Base-by-base conservation (phyloP, 2,797 vertebrate species). In the Bradypus variegatus region DNA sequence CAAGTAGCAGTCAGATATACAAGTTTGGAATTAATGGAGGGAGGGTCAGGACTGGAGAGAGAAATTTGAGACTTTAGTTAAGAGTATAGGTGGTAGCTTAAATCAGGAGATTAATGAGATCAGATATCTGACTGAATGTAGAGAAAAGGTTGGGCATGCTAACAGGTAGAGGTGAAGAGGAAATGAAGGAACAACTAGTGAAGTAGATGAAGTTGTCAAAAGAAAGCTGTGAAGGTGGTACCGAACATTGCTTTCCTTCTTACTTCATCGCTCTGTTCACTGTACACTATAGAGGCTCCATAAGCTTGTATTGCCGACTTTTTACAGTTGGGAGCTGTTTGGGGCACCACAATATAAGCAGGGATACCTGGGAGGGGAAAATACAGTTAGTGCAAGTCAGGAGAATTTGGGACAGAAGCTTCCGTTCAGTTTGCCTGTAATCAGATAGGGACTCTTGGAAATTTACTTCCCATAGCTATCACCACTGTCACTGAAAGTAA, bases 331-430 rank as follows among this genome's bases (percentile, higher is more conserved):
- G 97, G 96, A 60, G 97, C 97, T 38, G 96, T 97, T 3, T 50
- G 31, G 33, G 98, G 97, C 50, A 98, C 97, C 75, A 97, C 97
- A 6, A 97, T 6, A 38, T 97, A 96, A 93, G 97, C 97, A 81
- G 97, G 96, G 91, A 98, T 97, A 12, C 97, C 97, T 98, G 93
- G 3, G 82, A 45, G 29, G 69, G 1, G 64, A 92, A 94, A 96
- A 78, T 38, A 81, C 9, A 9, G 14, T 82, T 67, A 91, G 55
- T 88, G 58, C 4, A 73, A 78, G 29, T 78, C 3, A 72, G 16
- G 41, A 88, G 29, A 76, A 36, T 67, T 77, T 38, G 83, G 36
- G 31, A 86, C 55, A 84, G 86, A 91, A 90, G 67, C 53, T 73
- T 84, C 31, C 55, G 15, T 91, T 92, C 25, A 80, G 50, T 93